Evolutionary conservation across 1,140 invertebrate genomes (phyloP).

Genomic region (Dendroctonus ponderosae): DNA sequence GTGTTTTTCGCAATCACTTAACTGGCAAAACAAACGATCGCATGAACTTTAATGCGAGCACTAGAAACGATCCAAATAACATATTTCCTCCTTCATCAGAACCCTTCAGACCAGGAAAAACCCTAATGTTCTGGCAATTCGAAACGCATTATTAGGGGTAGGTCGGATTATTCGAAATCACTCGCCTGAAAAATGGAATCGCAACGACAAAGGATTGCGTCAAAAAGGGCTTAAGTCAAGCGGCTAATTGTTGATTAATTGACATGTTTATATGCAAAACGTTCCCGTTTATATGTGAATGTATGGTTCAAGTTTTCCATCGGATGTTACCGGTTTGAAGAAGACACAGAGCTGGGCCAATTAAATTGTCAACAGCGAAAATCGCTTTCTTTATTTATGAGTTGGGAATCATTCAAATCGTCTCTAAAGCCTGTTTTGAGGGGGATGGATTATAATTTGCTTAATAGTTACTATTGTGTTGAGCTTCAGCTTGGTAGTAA

Average conservation of each 20-base stretch:
- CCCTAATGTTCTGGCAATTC: slow-evolving; percentile 25
- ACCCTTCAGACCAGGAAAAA: slow-evolving; percentile 22
- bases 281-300: not conserved
- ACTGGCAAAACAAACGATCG: too few species aligned
- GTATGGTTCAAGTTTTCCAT: slow-evolving; percentile 1
- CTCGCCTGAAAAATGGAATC: slow-evolving; percentile 31
- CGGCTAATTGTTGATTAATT: slow-evolving; percentile 33
- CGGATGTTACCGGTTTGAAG: slow-evolving; percentile 21
- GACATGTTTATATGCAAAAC: slow-evolving; percentile 34
- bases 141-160: slow-evolving; percentile 29
- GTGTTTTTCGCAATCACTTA: too few species aligned
- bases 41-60: too few species aligned
- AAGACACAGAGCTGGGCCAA: slow-evolving; percentile 13
- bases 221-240: slow-evolving; percentile 34
- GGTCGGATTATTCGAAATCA: slow-evolving; percentile 23
- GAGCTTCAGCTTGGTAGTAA: too few species aligned
- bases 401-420: too few species aligned
- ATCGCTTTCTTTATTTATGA: too few species aligned
- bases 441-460: too few species aligned
- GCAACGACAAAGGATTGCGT: slow-evolving; percentile 31
- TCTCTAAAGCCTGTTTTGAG: too few species aligned
- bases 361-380: slow-evolving; percentile 19
- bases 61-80: too few species aligned
- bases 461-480: too few species aligned
- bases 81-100: not conserved